Evolutionary conservation across 2,113 vertebrate species (phyloP).

Genomic region (Hyperopisus bebe): DNA sequence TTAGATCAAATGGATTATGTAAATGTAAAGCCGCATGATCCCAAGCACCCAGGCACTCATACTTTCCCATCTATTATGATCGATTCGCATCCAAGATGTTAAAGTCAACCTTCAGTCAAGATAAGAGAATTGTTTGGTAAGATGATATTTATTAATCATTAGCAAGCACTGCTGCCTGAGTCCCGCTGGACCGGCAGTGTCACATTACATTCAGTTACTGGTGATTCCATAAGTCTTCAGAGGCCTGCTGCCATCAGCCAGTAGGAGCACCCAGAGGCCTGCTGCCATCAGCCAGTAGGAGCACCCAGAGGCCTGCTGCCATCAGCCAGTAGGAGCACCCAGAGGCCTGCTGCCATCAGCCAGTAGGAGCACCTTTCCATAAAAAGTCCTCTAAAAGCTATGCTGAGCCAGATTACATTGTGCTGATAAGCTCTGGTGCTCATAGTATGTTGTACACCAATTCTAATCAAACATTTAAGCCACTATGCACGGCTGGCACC

Average conservation of each 20-base stretch:
- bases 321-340: too few relatives aligned
- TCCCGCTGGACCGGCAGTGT: not conserved
- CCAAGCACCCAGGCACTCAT: not conserved
- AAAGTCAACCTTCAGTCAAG: not conserved
- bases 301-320: too few relatives aligned
- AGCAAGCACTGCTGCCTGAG: not conserved
- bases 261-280: not conserved
- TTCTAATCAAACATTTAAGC: not conserved
- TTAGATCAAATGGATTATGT: not conserved
- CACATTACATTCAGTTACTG: slow-evolving; percentile 5
- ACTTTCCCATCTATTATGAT: not conserved
- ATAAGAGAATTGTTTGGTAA: not conserved
- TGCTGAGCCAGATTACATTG: not conserved
- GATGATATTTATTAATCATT: slow-evolving; percentile 11
- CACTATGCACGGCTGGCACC: not conserved
- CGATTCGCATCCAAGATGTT: not conserved
- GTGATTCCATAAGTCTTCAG: not conserved
- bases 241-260: not conserved
- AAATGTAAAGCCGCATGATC: not conserved
- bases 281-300: too few relatives aligned
- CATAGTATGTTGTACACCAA: not conserved
- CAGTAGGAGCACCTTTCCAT: not conserved
- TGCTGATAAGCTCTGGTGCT: not conserved
- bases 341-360: not conserved
- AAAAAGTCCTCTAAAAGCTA: not conserved